A percentile compares a stretch with the other conserved stretches of the same genome.
These are phyloP conservation scores for Laterallus jamaicensis DNA, from an alignment of 2,113 vertebrate species.

Conservation along the genomic window DNA sequence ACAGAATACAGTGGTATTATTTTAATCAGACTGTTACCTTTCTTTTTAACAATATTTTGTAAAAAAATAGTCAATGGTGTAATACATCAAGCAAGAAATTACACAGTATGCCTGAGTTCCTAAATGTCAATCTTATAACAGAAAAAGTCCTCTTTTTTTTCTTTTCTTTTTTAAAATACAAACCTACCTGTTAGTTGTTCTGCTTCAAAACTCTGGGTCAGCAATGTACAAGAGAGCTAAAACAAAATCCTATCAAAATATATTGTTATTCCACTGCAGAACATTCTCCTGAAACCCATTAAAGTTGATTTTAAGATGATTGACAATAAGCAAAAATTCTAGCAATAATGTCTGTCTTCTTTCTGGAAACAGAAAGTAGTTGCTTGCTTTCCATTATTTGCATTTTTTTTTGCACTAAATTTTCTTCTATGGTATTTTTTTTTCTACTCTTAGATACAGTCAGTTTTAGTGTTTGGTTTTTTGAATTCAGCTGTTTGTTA, in stretches of 20 bases:
- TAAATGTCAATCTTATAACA: neutral
- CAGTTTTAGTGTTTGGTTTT: neutral
- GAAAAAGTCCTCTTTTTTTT: neutral
- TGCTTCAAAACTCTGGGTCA: neutral
- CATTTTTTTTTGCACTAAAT: neutral
- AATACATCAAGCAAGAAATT: neutral
- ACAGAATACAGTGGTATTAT: neutral
- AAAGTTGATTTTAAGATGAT: constrained; percentile 1
- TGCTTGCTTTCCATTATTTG: neutral
- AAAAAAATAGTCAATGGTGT: neutral
- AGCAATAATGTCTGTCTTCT: neutral
- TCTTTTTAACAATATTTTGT: neutral
- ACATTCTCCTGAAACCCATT: neutral
- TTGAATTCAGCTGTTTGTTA: neutral
- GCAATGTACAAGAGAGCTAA: neutral
- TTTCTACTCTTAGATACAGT: neutral
- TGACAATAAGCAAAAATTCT: neutral
- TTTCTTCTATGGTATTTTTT: neutral
- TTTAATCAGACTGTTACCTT: neutral
- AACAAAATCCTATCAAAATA: neutral
- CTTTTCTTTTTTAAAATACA: neutral
- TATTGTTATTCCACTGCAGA: neutral
- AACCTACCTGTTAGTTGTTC: neutral
- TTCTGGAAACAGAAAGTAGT: neutral
- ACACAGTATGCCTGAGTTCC: neutral